Evolutionary conservation across 1,140 invertebrate species (phyloP), one percentile per base, ranked within the genome.

Genomic region (Anastrepha ludens): DNA sequence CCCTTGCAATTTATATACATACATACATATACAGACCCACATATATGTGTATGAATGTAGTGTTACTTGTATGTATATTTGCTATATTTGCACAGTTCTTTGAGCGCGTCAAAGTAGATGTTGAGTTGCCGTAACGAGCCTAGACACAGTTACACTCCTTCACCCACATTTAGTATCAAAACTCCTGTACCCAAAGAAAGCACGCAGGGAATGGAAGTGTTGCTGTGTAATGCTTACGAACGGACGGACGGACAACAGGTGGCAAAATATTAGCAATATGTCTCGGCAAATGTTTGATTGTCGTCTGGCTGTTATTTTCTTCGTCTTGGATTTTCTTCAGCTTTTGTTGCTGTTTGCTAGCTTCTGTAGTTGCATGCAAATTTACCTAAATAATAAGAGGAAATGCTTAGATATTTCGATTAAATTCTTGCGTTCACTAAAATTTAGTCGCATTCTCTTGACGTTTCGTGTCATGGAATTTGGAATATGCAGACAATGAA

Each of bases 201-300:
- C 47, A 15, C 17, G 20, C 47, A 15, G 50, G 9, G 7, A 81
- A 4, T 81, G 47, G 29, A 29, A 11, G 9, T 41, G 17, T 29
- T 62, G 60, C 60, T 62, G 1, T 67, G 29, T 20, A 67, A 15
- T 67, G 29, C 64, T 41, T 67, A 3, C 0, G 20, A 39, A 8
- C 11, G 64, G n/a, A 67, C 47, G 47, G 44, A 81, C 74, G 47
- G 44, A 50, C 74, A 81, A 81, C 47, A 81, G 47, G 74, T 81
- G 74, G 47, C 20, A 81, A 81, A 81, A 81, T 81, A 81, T 81
- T 81, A 55, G 74, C 74, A 81, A 81, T 74, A 81, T 81, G 74
- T 81, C 74, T 81, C 74, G 74, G 7, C 74, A 81, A 81, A 81
- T 81, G 74, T 81, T 81, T 81, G 74, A 50, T n/a, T 81, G 47